Conservation (phyloP, 2,888 invertebrate species). For the Zhuqinia jingwanae region DNA sequence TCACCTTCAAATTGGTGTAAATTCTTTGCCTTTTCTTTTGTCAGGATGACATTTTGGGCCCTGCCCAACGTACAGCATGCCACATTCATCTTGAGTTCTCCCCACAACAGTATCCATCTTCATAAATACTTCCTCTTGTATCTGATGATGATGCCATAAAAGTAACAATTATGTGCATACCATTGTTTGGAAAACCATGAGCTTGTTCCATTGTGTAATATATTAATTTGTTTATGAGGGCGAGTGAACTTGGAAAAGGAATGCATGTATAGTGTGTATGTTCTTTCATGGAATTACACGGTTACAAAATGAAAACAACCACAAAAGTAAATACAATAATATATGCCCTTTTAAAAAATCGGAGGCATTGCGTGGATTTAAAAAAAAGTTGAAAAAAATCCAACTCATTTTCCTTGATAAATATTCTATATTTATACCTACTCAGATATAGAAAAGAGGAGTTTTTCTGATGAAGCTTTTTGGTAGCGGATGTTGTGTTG, state of each 20-base stretch:
- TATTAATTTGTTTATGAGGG: slow-evolving; percentile 65
- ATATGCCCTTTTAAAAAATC: background rate
- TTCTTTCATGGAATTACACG: slow-evolving; percentile 16
- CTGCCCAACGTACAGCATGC: slow-evolving; percentile 54
- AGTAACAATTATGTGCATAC: slow-evolving; percentile 37
- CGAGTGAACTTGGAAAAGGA: background rate
- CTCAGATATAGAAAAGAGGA: too few species aligned
- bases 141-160: slow-evolving; percentile 63
- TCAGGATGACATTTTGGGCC: slow-evolving; percentile 49
- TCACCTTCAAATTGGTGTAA: slow-evolving; percentile 74
- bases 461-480: background rate
- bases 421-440: too few species aligned
- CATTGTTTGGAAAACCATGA: slow-evolving; percentile 43
- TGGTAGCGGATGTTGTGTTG: background rate
- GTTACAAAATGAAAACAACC: slow-evolving; percentile 44
- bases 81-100: background rate
- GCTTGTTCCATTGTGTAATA: slow-evolving; percentile 44
- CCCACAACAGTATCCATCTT: slow-evolving; percentile 7
- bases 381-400: too few species aligned
- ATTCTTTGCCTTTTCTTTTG: slow-evolving; percentile 67
- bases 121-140: slow-evolving; percentile 42
- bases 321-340: slow-evolving; percentile 3
- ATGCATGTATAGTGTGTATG: slow-evolving; percentile 21
- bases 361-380: too few species aligned
- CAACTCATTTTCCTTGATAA: too few species aligned